phyloP scores from a whole-genome alignment of 2,113 vertebrate species.

The Ptilonorhynchus violaceus region DNA sequence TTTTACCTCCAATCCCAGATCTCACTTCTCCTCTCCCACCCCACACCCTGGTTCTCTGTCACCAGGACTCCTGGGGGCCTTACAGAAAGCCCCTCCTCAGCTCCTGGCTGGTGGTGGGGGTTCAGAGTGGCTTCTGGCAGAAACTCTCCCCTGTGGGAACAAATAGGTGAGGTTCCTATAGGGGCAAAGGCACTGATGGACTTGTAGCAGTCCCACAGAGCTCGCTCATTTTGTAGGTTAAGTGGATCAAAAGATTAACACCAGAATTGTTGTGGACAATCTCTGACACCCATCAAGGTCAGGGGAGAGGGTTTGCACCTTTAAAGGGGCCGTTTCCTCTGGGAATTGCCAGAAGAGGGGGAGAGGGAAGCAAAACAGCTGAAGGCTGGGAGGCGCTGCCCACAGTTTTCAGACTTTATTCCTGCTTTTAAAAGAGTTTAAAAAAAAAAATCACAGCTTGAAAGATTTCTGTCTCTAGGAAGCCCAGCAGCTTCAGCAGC shows the following conservation, averaged over 20 bases:
- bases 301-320: background rate
- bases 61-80: background rate
- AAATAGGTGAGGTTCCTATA: background rate
- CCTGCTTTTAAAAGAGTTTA: background rate
- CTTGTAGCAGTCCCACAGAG: background rate
- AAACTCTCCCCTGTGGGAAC: background rate
- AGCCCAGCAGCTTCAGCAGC: background rate
- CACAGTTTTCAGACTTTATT: background rate
- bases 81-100: background rate
- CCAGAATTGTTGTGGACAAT: background rate
- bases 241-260: background rate
- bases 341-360: background rate
- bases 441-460: background rate
- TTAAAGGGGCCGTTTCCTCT: background rate
- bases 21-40: background rate
- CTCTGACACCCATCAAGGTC: background rate
- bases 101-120: background rate
- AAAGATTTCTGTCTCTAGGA: background rate
- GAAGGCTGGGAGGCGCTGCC: background rate
- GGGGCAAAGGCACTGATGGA: background rate
- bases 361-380: background rate
- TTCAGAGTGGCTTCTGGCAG: background rate
- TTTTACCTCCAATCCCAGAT: background rate
- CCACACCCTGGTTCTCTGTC: background rate
- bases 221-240: background rate